These are phyloP conservation scores for Rhimphoctona megacephalus DNA, from an alignment of 2,888 invertebrate genomes.

Conservation along the genomic window DNA sequence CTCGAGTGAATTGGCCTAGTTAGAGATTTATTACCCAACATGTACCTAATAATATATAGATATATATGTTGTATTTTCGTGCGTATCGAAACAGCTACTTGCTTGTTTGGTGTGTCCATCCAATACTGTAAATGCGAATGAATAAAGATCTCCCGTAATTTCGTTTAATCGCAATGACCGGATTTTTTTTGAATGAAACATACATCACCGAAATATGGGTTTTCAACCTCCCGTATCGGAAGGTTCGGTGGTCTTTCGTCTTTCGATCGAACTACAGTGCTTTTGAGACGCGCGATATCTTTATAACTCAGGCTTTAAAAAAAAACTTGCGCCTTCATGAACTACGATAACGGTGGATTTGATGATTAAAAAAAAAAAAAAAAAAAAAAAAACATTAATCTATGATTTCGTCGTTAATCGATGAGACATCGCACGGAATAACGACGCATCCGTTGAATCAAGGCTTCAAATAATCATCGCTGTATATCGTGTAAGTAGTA, in stretches of 20 bases:
- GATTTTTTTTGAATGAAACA: neutral
- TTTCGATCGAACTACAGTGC: neutral
- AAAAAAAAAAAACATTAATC: neutral
- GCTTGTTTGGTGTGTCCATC: constrained; percentile 35
- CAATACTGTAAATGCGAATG: constrained; percentile 27
- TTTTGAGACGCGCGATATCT: neutral
- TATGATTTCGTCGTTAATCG: constrained; percentile 9
- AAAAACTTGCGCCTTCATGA: neutral
- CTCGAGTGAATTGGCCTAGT: constrained; percentile 45
- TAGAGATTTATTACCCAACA: constrained; percentile 61
- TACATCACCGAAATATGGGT: neutral
- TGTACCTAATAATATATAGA: constrained; percentile 17
- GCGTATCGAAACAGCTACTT: constrained; percentile 18
- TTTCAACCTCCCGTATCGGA: neutral
- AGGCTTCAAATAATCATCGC: constrained; percentile 26
- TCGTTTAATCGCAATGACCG: neutral
- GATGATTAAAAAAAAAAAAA: too few species aligned
- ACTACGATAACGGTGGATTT: neutral
- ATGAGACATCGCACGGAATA: neutral
- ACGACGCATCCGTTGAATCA: constrained; percentile 1
- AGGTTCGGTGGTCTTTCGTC: too few species aligned
- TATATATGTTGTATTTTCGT: neutral
- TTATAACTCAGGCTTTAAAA: neutral
- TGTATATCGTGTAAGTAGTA: neutral
- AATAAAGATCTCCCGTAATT: neutral